Evolutionary conservation across 2,113 vertebrate genomes (phyloP), one percentile per base, ranked within the genome.

Genomic region (Hiodon tergisus): DNA sequence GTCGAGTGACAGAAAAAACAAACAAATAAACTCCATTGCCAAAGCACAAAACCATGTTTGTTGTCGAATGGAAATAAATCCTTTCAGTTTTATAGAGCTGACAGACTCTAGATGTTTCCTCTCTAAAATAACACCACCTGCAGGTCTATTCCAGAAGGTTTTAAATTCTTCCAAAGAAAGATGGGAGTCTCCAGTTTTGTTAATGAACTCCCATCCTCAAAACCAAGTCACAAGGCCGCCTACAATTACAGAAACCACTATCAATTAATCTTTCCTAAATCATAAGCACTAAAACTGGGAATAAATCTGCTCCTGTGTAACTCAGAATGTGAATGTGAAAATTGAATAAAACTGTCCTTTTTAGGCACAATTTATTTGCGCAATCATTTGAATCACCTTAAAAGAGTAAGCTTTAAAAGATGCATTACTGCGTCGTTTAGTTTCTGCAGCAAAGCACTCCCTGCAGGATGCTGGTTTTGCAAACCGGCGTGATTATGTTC

Each of bases 1-100:
- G 69, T 61, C 70, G 74, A 53, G 78, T 65, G 76, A 76, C 79
- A 82, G 86, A 86, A 79, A 77, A 89, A 86, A 89, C 80, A 89
- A 87, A 86, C 78, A 85, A 57, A 76, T 78, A 13, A 46, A 58
- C 46, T 47, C 55, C 58, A 5, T 3, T 46, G 14, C 58, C 10
- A 67, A 73, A 66, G 68, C 72, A 70, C 67, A 73, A 50, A 63
- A 47, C 69, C 47, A 52, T 72, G 51, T 76, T 78, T 76, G 80
- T 80, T 75, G 66, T 31, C 2, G 31, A 31, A 31, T 31, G 31
- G 31, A 31, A 31, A 31, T 31, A 31, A 31, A 31, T 31, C 31
- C 31, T 31, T 31, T 31, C 31, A 31, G 31, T 31, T 31, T 31
- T 31, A 82, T 75, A 80, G 71, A 79, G 69, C 54, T 59, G 48